Conservation (phyloP, 2,113 vertebrate species). For the Neotragus moschatus region DNA sequence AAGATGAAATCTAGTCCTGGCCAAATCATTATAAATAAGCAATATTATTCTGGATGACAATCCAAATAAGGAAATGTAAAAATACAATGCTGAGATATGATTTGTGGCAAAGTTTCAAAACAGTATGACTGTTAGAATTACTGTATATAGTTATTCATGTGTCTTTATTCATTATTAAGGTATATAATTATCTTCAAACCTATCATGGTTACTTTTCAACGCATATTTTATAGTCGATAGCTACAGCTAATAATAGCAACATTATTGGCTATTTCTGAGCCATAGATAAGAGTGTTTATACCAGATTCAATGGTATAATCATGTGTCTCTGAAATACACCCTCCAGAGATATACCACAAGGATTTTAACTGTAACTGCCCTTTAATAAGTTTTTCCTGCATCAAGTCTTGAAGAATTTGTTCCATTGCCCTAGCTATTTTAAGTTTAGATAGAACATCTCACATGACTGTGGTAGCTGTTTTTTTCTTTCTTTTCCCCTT, state of each 20-base stretch:
- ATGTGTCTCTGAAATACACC: not conserved
- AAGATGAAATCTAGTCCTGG: not conserved
- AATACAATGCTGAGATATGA: not conserved
- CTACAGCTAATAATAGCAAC: not conserved
- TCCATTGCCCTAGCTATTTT: slow-evolving; percentile 29
- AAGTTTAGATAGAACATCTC: not conserved
- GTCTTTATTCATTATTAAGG: not conserved
- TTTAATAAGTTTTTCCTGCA: not conserved
- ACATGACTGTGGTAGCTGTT: not conserved
- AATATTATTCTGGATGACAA: not conserved
- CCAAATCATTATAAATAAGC: not conserved
- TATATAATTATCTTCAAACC: not conserved
- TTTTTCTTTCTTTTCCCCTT: not conserved
- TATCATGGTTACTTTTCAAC: not conserved
- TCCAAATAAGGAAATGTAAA: not conserved
- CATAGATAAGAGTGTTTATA: not conserved
- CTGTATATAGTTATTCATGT: not conserved
- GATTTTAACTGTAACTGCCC: not conserved
- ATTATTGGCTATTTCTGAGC: not conserved
- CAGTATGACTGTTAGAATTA: not conserved
- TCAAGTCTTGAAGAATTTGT: not conserved
- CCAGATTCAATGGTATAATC: not conserved
- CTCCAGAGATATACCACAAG: not conserved
- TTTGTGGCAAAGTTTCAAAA: not conserved
- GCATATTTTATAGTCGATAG: not conserved